A percentile compares a stretch with the other conserved stretches of the same genome.
phyloP scores from a whole-genome alignment of 35 echinoderm and acorn worm species.

The Acanthaster planci region DNA sequence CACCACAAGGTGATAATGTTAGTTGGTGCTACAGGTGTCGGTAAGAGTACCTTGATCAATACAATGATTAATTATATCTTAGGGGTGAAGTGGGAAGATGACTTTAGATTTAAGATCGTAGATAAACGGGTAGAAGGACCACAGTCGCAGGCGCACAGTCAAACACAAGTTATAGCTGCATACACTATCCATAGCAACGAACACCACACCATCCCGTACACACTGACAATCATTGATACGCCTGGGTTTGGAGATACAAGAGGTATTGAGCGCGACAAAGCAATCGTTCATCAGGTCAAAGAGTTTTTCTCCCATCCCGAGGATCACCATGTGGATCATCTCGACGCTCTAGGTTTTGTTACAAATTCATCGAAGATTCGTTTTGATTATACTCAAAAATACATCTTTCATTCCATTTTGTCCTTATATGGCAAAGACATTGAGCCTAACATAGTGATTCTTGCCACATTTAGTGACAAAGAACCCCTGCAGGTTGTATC shows the following conservation, averaged over 20 bases:
- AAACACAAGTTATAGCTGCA: slow-evolving; percentile 58
- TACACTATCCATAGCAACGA: slow-evolving; percentile 58
- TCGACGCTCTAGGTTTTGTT: slow-evolving; percentile 67
- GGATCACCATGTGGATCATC: slow-evolving; percentile 37
- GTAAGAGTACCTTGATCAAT: slow-evolving; percentile 63
- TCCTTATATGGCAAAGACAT: slow-evolving; percentile 68
- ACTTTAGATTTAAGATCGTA: slow-evolving; percentile 60
- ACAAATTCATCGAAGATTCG: slow-evolving; percentile 45
- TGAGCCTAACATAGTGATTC: slow-evolving; percentile 50
- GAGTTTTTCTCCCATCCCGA: slow-evolving; percentile 20
- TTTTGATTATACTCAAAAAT: slow-evolving; percentile 46
- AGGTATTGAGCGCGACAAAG: slow-evolving; percentile 29
- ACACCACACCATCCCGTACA: slow-evolving; percentile 24
- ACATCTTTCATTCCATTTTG: slow-evolving; percentile 58
- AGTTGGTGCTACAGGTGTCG: slow-evolving; percentile 54
- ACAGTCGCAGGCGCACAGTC: slow-evolving; percentile 48
- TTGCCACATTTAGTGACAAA: slow-evolving; percentile 59
- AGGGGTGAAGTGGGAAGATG: slow-evolving; percentile 62
- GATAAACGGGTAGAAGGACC: slow-evolving; percentile 11
- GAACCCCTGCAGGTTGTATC: slow-evolving; percentile 48
- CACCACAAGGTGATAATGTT: slow-evolving; percentile 50
- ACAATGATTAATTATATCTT: slow-evolving; percentile 59
- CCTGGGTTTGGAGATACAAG: slow-evolving; percentile 62
- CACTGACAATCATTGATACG: slow-evolving; percentile 66
- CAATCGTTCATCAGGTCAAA: slow-evolving; percentile 14